Percentiles rank a stretch among this genome's conserved stretches.
Evolutionary conservation across 2,797 vertebrate genomes (phyloP).

Genomic region (Fringilla coelebs): DNA sequence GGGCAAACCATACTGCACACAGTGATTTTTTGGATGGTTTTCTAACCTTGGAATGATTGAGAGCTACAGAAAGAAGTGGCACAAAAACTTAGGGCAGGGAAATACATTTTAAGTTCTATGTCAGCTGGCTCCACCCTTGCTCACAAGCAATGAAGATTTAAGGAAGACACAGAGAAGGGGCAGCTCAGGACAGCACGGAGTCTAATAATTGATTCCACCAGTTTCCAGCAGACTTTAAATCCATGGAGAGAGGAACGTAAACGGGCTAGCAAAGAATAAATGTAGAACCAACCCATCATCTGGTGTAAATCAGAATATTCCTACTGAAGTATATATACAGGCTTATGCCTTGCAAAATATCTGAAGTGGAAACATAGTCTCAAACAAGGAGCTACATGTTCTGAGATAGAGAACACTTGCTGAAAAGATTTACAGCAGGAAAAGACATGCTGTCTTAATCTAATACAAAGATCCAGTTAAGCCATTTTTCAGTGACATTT

Average conservation of each 20-base stretch:
- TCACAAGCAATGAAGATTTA: neutral
- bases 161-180: neutral
- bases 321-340: neutral
- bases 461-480: constrained; percentile 2
- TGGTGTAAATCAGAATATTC: neutral
- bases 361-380: neutral
- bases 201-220: neutral
- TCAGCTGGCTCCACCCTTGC: neutral
- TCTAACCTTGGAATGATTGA: neutral
- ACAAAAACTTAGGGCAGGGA: neutral
- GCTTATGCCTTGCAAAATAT: neutral
- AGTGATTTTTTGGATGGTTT: neutral
- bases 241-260: neutral
- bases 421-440: neutral
- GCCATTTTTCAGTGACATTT: constrained; percentile 17
- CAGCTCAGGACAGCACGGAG: neutral
- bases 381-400: neutral
- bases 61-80: neutral
- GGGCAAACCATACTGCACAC: neutral
- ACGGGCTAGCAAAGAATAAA: neutral
- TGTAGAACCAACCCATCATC: neutral
- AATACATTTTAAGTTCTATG: neutral
- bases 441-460: neutral
- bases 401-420: neutral
- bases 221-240: neutral